Conservation (phyloP, 2,113 vertebrate species). For the Tursiops truncatus region DNA sequence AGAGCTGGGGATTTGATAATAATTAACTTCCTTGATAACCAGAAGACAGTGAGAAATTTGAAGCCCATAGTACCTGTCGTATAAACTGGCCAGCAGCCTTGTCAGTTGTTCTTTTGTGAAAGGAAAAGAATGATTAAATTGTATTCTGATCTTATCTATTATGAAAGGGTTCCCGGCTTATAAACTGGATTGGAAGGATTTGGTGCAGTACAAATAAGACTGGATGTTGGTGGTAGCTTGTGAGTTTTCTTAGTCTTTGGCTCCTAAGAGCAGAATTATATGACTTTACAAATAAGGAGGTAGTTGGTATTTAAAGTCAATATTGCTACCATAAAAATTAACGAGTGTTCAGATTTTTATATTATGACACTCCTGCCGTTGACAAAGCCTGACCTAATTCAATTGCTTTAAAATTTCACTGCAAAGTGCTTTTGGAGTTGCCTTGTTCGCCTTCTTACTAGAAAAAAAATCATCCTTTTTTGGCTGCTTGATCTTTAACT, state of each 20-base stretch:
- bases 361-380: background rate
- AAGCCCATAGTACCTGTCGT: slow-evolving; percentile 4
- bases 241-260: background rate
- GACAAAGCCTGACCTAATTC: background rate
- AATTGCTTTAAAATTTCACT: background rate
- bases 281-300: slow-evolving; percentile 2
- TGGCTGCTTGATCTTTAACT: background rate
- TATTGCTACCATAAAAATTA: slow-evolving; percentile 19
- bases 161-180: background rate
- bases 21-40: slow-evolving; percentile 71
- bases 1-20: slow-evolving; percentile 47
- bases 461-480: background rate
- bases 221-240: background rate
- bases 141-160: background rate
- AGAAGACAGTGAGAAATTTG: slow-evolving; percentile 39
- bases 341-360: background rate
- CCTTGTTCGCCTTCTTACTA: background rate
- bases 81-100: background rate
- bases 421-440: background rate
- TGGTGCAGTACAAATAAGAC: background rate
- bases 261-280: background rate
- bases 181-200: background rate
- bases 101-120: background rate
- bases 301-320: background rate
- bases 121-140: slow-evolving; percentile 37